Base-by-base conservation (phyloP, 2,888 invertebrate species). In the Yponomeuta plumbellus region DNA sequence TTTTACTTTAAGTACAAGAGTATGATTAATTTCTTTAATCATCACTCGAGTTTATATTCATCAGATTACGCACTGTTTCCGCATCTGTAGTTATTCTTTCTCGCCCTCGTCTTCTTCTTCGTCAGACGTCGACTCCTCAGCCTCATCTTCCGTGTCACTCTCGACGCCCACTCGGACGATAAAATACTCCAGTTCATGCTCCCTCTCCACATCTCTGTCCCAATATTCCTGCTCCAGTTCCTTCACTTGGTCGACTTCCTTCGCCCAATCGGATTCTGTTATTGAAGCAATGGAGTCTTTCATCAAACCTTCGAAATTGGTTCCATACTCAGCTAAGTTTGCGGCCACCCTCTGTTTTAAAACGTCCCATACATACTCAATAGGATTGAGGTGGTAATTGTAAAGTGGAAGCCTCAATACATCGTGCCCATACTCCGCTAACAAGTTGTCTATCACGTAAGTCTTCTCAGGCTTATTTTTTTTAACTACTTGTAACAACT, bases 361-460 rank as follows among this genome's bases (percentile, higher is more conserved):
- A 2, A 65, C 11, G 26, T 57, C 11, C 65, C 65, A 65, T 2
- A 58, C 69, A 21, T 71, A 62, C 66, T 75, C 72, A 13, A 75
- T 72, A 8, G 72, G 74, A 67, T 74, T 75, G 10, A 40, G 40
- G 17, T 63, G 22, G 26, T 23, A 17, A 6, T 61, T 6, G 75
- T 75, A 75, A 1, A 73, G 74, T 21, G 74, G 74, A 22, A 76
- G 64, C 21, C 74, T 65, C 26, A 76, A 59, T 23, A 75, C 71
- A 52, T 66, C 69, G 58, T 69, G 71, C 56, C 71, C 70, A 52
- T 70, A 11, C 6, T n/a, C n/a, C 2, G 11, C 8, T 3, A 61
- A 23, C n/a, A 61, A 61, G 3, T 61, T 64, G 11, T 34, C 63
- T 26, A 67, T 63, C 68, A 21, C 70, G 68, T 67, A 74, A 70